Evolutionary conservation across 2,797 vertebrate species (phyloP), one percentile per base, ranked within the genome.

Genomic region (Premnoplex brunnescens): DNA sequence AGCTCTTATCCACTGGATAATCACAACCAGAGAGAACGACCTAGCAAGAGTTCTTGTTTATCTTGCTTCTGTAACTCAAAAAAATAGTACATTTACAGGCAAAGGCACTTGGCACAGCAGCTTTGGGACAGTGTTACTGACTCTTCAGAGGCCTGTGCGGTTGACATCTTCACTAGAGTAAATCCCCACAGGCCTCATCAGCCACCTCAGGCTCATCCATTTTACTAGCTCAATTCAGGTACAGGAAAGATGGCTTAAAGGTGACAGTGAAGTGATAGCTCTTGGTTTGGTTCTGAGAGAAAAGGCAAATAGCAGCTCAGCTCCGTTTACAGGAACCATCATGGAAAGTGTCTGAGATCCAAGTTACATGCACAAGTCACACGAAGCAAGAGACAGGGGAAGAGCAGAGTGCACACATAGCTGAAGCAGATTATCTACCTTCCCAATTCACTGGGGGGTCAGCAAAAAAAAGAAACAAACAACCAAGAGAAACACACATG

Each of bases 371-470:
- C 97, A 97, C 93, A 97, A 96, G 82, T 95, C 97, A 96, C 94
- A 96, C 7, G 1, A 96, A 96, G 96, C 95, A 88, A 85, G 73
- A 93, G 90, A 97, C 52, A 91, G 43, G 44, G 68, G 41, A 74
- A 91, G 36, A 81, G 84, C 91, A 93, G 91, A 97, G 76, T 68
- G 93, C 91, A 96, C 93, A 96, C 78, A 95, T 36, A 97, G 95
- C 78, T 86, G 93, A 97, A 97, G 95, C 95, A 94, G 85, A 44
- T 96, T 96, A 96, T 97, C 97, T 97, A 97, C 97, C 97, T 97
- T 97, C 97, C 97, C 95, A 97, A 87, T 95, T 97, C 97, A 94
- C 97, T 97, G 97, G 88, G 88, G 96, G 85, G 96, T 92, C 97
- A 95, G 96, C 95, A 93, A 96, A 91, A 94, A 92, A 68, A 63